Base-by-base conservation (phyloP, 2,797 vertebrate genomes). In the Novumbra hubbsi region DNA sequence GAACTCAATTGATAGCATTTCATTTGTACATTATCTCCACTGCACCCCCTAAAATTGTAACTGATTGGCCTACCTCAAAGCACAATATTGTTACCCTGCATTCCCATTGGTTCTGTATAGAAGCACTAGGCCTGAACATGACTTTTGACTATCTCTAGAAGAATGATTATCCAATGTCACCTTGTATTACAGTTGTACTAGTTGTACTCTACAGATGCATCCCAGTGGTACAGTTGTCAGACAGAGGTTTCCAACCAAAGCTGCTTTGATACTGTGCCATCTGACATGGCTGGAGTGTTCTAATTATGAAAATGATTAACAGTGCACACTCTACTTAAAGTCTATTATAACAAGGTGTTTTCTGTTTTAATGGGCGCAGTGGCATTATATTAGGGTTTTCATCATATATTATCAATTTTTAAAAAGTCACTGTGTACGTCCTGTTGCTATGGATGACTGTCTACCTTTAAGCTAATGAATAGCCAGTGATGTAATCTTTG, bases 221-320 rank as follows among this genome's bases (percentile, higher is more conserved):
- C 77, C 88, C 83, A 82, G 84, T 80, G 24, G 32, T 81, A 78
- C 89, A 89, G 91, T 87, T 90, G 76, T 83, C 91, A 91, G 91
- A 84, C 91, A 91, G 91, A 84, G 88, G 86, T 91, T 92, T 82
- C 81, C 71, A 73, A 81, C 81, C 70, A 73, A 81, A 79, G 78
- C 84, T 57, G 81, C 81, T 79, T 86, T 87, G 85, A 85, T 74
- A 75, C 77, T 64, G 75, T 28, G 82, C 91, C 89, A 88, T 91
- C 91, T 91, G 90, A 93, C 88, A 69, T 24, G 24, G 81, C 0
- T 55, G 78, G 11, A 60, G 55, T 60, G 21, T 60, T 90, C 79
- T 87, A 93, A 92, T 93, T 90, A 92, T 82, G 83, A 77, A 83
- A 90, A 91, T 92, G 89, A 90, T 87, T 88, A 83, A 78, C 78